Evolutionary conservation across 2,797 vertebrate species (phyloP).

Genomic region (Labeo calbasu): DNA sequence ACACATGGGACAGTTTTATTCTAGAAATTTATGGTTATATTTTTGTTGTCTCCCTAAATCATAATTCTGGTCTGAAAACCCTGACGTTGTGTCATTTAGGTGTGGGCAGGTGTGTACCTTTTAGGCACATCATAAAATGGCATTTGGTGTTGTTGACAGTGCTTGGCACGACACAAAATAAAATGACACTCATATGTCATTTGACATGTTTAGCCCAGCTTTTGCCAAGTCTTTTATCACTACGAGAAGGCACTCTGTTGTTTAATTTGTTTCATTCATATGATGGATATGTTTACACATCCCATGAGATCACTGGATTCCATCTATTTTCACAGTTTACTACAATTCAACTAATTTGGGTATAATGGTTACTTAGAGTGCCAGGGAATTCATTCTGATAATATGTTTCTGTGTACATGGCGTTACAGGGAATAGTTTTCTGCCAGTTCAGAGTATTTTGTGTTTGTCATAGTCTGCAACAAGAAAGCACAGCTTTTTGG

Average conservation of each 20-base stretch:
- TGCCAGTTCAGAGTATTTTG: background rate
- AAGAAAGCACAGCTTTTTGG: conserved; percentile 9
- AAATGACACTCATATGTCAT: conserved; percentile 12
- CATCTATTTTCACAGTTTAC: background rate
- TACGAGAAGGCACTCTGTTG: background rate
- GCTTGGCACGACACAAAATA: background rate
- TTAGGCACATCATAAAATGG: conserved; percentile 5
- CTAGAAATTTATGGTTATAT: background rate
- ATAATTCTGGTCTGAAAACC: background rate
- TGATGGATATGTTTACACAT: conserved; percentile 7
- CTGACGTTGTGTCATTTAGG: background rate
- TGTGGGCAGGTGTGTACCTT: conserved; percentile 14
- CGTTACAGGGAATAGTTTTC: background rate
- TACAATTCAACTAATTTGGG: background rate
- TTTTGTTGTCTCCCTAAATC: background rate
- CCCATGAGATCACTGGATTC: background rate
- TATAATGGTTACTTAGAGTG: background rate
- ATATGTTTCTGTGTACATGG: background rate
- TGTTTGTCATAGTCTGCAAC: conserved; percentile 6
- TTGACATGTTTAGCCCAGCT: background rate
- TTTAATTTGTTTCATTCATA: conserved; percentile 14
- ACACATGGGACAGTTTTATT: background rate
- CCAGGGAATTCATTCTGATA: background rate
- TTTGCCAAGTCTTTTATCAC: conserved; percentile 26
- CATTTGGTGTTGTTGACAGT: background rate